Conservation (phyloP, 2,888 invertebrate species). For the Isotomurus palustris region DNA sequence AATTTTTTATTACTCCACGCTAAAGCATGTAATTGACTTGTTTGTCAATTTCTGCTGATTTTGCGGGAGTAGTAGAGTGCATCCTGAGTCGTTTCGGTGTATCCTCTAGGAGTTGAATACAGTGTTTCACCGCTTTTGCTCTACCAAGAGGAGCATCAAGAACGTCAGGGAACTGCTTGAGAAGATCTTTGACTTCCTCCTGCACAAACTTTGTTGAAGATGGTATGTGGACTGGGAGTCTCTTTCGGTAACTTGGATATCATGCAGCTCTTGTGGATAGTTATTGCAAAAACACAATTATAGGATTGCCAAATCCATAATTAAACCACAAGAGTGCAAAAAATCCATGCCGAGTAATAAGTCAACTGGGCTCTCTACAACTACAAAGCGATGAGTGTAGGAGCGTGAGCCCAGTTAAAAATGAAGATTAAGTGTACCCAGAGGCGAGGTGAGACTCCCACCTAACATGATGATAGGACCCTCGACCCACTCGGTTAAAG, state of each 20-base stretch:
- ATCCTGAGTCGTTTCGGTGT: no score
- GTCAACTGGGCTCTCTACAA: neutral
- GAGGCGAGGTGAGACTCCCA: neutral
- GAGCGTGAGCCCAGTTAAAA: neutral
- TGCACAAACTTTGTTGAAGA: neutral
- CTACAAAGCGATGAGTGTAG: neutral
- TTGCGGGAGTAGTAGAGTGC: neutral
- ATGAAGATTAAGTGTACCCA: neutral
- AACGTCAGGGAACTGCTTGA: neutral
- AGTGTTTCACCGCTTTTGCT: slow-evolving; percentile 4
- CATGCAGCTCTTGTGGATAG: no score
- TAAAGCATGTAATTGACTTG: neutral
- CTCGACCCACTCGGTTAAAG: neutral
- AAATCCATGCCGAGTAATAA: neutral
- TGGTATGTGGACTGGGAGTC: no score
- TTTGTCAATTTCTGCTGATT: neutral
- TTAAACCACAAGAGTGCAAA: neutral
- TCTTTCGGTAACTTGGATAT: no score
- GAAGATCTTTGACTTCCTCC: neutral
- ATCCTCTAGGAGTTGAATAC: no score
- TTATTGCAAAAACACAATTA: neutral
- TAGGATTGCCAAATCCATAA: neutral
- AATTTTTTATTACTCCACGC: neutral
- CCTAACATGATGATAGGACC: neutral
- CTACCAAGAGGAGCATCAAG: slow-evolving; percentile 1